Evolutionary conservation across 2,797 vertebrate genomes (phyloP).

Genomic region (Gambelia wislizenii): DNA sequence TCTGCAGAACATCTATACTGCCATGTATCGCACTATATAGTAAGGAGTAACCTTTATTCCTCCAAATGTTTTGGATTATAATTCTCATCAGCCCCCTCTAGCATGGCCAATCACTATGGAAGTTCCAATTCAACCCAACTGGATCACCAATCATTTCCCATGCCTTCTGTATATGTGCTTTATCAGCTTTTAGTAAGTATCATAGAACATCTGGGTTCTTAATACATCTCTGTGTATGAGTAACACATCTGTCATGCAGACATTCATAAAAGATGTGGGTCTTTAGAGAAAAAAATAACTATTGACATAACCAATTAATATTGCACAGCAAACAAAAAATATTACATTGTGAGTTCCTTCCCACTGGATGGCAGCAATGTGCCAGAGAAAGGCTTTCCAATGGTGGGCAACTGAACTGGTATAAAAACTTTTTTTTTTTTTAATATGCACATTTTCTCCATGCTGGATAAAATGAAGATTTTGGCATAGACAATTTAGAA

Average conservation of each 20-base stretch:
- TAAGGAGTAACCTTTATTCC: not conserved
- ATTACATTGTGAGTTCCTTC: not conserved
- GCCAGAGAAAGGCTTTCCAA: not conserved
- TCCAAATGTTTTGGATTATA: not conserved
- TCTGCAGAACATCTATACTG: not conserved
- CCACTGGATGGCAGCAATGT: conserved; percentile 68
- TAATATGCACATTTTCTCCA: conserved; percentile 12
- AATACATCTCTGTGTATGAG: not conserved
- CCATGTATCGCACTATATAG: not conserved
- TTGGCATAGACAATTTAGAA: conserved; percentile 46
- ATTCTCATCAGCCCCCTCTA: not conserved
- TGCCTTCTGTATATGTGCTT: not conserved
- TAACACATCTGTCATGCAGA: not conserved
- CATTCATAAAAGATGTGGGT: not conserved
- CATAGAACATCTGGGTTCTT: not conserved
- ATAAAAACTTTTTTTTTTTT: not conserved
- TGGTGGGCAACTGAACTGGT: not conserved
- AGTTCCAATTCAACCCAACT: not conserved
- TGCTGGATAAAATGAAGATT: conserved; percentile 32
- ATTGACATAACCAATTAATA: not conserved
- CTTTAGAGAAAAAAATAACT: not conserved
- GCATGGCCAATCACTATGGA: not conserved
- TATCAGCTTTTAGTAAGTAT: not conserved
- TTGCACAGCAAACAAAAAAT: not conserved
- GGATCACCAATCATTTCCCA: not conserved